These are phyloP conservation scores for Ecdyonurus torrentis DNA, from an alignment of 2,888 invertebrate genomes.

Conservation along the genomic window DNA sequence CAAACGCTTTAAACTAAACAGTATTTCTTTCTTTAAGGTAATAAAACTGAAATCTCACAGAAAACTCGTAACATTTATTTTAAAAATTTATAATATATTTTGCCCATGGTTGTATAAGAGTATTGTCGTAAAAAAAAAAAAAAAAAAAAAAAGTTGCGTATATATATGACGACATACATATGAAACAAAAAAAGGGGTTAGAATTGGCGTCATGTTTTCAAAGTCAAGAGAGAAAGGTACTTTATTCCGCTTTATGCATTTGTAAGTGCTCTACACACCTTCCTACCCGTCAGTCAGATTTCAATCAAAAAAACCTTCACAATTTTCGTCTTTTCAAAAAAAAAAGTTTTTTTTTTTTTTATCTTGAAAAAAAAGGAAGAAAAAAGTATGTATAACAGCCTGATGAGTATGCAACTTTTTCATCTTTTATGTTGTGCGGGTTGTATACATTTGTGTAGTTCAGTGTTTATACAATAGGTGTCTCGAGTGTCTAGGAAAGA, in stretches of 20 bases:
- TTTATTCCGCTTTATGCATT: background rate
- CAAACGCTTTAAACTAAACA: too few species aligned
- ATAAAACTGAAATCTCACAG: background rate
- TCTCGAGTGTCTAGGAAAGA: background rate
- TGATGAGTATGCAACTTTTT: background rate
- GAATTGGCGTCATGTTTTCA: background rate
- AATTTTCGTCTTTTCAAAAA: too few species aligned
- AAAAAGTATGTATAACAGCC: too few species aligned
- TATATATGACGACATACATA: background rate
- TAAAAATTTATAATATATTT: background rate
- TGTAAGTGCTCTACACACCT: background rate
- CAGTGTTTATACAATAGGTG: background rate
- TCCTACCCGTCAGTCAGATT: background rate
- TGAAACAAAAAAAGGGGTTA: background rate
- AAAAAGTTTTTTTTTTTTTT: too few species aligned
- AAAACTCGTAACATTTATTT: slow-evolving; percentile 3
- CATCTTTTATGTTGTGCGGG: background rate
- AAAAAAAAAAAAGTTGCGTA: too few species aligned
- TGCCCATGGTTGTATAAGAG: background rate
- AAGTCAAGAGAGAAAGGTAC: background rate
- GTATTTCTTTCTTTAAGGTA: too few species aligned
- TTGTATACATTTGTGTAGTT: background rate
- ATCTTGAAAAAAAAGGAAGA: too few species aligned
- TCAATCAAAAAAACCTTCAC: background rate
- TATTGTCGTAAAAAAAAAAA: background rate